Conservation (phyloP, 2,888 invertebrate genomes). For the Epirrhoe tristata region DNA sequence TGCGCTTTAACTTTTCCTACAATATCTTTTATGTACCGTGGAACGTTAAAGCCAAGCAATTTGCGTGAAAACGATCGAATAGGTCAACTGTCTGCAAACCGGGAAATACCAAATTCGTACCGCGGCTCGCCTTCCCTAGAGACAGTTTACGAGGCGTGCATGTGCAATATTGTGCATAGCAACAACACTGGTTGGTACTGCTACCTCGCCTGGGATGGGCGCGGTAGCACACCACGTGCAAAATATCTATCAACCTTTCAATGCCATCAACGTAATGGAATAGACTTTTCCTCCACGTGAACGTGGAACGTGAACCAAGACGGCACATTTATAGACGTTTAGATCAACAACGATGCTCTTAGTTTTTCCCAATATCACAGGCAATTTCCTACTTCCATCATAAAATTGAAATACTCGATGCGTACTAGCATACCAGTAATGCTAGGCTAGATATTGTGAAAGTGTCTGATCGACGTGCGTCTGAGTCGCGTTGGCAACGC, state of each 20-base stretch:
- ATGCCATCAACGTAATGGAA: conserved; percentile 19
- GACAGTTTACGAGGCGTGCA: conserved; percentile 25
- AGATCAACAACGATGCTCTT: conserved; percentile 17
- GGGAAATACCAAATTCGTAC: conserved; percentile 27
- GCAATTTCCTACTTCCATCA: conserved; percentile 34
- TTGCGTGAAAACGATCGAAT: conserved; percentile 34
- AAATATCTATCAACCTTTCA: conserved; percentile 3
- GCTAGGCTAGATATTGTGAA: conserved; percentile 57
- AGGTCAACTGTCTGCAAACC: conserved; percentile 32
- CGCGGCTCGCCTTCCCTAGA: conserved; percentile 4
- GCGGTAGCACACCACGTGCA: neutral
- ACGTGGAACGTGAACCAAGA: conserved; percentile 14
- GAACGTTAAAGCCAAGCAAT: conserved; percentile 25
- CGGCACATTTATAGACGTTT: conserved; percentile 24
- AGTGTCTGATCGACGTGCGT: conserved; percentile 54
- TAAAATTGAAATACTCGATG: conserved; percentile 32
- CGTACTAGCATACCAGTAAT: conserved; percentile 30
- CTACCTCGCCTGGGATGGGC: neutral
- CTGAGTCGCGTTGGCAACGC: conserved; percentile 65
- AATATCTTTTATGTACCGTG: conserved; percentile 35
- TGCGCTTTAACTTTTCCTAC: conserved; percentile 43
- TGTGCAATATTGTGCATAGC: conserved; percentile 20
- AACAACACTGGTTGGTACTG: conserved; percentile 3
- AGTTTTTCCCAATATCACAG: conserved; percentile 34
- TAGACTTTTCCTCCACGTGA: conserved; percentile 16